These are phyloP conservation scores for human (Homo sapiens) DNA, from an alignment of 2,113 vertebrate species.

Conservation along the genomic window DNA sequence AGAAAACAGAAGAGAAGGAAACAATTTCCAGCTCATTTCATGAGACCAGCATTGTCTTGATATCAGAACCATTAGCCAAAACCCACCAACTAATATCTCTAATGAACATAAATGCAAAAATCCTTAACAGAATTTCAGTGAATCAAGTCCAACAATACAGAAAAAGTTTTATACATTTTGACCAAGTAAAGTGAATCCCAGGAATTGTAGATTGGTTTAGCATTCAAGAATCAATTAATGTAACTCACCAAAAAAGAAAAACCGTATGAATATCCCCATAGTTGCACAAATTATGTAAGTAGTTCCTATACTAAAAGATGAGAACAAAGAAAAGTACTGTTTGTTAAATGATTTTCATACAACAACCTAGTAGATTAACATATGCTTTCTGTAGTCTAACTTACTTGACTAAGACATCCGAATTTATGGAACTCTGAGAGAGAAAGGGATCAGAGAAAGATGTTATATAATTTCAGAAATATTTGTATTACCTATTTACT, in stretches of 20 bases:
- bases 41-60: not conserved
- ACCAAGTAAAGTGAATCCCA: not conserved
- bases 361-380: not conserved
- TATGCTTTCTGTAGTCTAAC: not conserved
- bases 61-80: not conserved
- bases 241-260: slow-evolving; percentile 22
- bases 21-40: slow-evolving; percentile 9
- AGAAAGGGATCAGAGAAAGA: not conserved
- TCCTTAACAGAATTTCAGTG: not conserved
- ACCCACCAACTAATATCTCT: not conserved
- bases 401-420: not conserved
- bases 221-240: slow-evolving; percentile 4
- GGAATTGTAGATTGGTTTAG: not conserved
- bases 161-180: not conserved
- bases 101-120: not conserved
- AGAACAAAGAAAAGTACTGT: not conserved
- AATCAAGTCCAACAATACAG: not conserved
- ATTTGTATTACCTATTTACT: not conserved
- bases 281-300: not conserved
- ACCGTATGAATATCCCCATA: not conserved
- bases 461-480: not conserved
- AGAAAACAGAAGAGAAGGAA: not conserved
- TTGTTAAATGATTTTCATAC: slow-evolving; percentile 3
- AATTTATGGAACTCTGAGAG: not conserved
- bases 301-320: not conserved